Conservation (phyloP, 2,888 invertebrate species). For the Himalopsyche japonica region DNA sequence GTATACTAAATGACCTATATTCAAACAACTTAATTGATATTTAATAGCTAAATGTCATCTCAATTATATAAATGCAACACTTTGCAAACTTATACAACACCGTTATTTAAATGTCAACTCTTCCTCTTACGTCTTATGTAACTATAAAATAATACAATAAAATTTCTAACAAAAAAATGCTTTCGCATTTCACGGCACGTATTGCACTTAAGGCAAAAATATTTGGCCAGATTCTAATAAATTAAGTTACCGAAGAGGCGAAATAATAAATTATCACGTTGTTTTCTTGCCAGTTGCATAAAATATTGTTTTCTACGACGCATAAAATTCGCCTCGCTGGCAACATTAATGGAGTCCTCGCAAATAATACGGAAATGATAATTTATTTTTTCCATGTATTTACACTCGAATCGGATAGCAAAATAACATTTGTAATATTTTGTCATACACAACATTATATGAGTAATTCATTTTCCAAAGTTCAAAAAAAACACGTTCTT, state of each 20-base stretch:
- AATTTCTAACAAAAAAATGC: not conserved
- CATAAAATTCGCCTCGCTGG: not conserved
- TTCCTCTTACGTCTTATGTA: not conserved
- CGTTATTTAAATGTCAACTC: not conserved
- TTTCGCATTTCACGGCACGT: not conserved
- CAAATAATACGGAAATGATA: not conserved
- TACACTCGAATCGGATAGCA: too few species aligned
- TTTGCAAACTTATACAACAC: not conserved
- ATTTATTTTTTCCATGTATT: too few species aligned
- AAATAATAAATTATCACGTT: not conserved
- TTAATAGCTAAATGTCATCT: not conserved
- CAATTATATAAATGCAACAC: not conserved
- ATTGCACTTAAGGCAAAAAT: not conserved
- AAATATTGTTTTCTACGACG: not conserved
- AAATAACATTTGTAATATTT: too few species aligned
- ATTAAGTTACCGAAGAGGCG: not conserved
- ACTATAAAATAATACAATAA: not conserved
- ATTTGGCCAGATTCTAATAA: not conserved
- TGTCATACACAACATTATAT: too few species aligned
- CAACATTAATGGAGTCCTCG: not conserved
- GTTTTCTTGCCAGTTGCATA: not conserved
- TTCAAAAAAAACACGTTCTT: too few species aligned
- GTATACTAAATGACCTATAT: not conserved
- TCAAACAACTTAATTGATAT: not conserved
- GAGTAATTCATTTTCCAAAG: too few species aligned